phyloP scores from a whole-genome alignment of 2,888 invertebrate species.

The Pyrgus malvae region DNA sequence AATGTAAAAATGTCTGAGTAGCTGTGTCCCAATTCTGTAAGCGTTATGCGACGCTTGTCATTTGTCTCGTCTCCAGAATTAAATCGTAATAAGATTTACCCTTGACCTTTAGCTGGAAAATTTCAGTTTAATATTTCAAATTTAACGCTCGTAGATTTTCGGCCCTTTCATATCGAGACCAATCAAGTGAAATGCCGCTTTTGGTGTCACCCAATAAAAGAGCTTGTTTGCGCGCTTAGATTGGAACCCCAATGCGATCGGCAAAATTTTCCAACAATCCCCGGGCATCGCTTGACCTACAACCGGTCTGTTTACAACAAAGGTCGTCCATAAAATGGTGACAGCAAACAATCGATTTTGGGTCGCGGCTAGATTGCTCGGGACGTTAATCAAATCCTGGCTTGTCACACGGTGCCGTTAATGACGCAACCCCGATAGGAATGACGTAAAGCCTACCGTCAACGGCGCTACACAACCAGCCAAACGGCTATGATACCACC shows the following conservation, averaged over 20 bases:
- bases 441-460: background rate
- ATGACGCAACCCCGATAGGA: constrained; percentile 2
- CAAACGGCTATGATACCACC: no score
- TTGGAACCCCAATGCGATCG: constrained; percentile 22
- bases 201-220: constrained; percentile 38
- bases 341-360: constrained; percentile 45
- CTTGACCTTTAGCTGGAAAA: constrained; percentile 2
- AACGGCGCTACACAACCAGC: no score
- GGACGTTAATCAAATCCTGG: constrained; percentile 40
- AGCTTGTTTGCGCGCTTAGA: constrained; percentile 24
- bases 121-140: background rate
- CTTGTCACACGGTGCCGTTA: constrained; percentile 5
- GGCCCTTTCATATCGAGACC: constrained; percentile 31
- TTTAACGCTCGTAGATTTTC: background rate
- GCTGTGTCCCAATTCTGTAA: no score
- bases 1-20: no score
- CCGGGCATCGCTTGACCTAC: constrained; percentile 44
- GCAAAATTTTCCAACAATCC: constrained; percentile 51
- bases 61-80: no score
- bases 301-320: constrained; percentile 46
- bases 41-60: no score
- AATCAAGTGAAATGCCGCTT: constrained; percentile 37
- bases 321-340: constrained; percentile 50
- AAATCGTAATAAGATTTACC: no score
- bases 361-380: constrained; percentile 36